phyloP scores from a whole-genome alignment of 2,113 vertebrate genomes.

The Nycticorax nycticorax region DNA sequence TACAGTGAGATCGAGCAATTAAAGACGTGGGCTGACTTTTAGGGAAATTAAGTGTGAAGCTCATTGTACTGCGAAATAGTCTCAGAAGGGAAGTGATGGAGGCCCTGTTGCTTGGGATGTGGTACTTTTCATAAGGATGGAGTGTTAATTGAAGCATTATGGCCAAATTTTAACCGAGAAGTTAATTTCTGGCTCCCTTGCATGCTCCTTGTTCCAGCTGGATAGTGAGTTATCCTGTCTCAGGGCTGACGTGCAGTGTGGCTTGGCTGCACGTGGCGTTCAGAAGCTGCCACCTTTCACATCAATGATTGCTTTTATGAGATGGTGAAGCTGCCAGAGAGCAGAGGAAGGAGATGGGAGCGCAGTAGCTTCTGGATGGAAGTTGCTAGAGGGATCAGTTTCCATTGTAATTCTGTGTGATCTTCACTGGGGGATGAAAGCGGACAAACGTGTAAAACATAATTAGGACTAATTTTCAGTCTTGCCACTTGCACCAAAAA shows the following conservation, averaged over 20 bases:
- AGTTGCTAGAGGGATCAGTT: background rate
- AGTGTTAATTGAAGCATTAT: background rate
- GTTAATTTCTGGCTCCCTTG: background rate
- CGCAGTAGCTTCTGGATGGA: background rate
- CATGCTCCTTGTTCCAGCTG: background rate
- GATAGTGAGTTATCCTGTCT: background rate
- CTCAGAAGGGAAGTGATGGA: constrained; percentile 9
- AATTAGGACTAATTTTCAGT: background rate
- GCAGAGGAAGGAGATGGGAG: background rate
- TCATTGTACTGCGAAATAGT: background rate
- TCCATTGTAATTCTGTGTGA: background rate
- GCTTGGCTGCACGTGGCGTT: background rate
- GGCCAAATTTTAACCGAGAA: background rate
- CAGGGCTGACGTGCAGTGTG: background rate
- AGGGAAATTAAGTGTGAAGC: constrained; percentile 19
- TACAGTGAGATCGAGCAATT: background rate
- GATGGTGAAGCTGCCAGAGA: background rate
- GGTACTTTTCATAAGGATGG: background rate
- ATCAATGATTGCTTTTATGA: background rate
- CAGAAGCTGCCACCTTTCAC: background rate
- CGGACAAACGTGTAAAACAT: background rate
- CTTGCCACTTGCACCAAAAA: background rate
- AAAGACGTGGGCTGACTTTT: background rate
- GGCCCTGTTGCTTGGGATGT: background rate
- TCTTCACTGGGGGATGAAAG: background rate